Evolutionary conservation across 2,797 vertebrate genomes (phyloP).

Genomic region (Trachops cirrhosus): DNA sequence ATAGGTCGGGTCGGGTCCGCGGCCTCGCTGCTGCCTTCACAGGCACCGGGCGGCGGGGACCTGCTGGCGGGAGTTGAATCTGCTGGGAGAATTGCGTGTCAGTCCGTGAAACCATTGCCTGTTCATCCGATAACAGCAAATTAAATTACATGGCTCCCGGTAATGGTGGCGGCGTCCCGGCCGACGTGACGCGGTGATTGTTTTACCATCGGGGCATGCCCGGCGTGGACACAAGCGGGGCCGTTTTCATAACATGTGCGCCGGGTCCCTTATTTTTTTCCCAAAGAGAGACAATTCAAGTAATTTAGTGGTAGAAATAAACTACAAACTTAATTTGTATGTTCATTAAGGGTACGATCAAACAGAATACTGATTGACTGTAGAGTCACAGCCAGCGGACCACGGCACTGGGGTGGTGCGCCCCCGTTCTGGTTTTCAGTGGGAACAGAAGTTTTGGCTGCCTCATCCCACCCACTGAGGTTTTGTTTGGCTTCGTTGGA

Average conservation of each 20-base stretch:
- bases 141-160: constrained; percentile 46
- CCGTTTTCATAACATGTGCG: constrained; percentile 66
- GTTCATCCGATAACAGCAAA: constrained; percentile 22
- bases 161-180: constrained; percentile 6
- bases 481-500: constrained; percentile 70
- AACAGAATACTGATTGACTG: constrained; percentile 72
- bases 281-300: constrained; percentile 73
- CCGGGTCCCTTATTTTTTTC: constrained; percentile 27
- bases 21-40: fast-evolving
- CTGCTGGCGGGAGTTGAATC: background rate
- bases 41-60: fast-evolving
- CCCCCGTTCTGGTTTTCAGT: constrained; percentile 63
- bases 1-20: fast-evolving
- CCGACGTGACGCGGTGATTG: constrained; percentile 11
- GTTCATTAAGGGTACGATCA: constrained; percentile 80
- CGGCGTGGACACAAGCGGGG: constrained; percentile 8
- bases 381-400: constrained; percentile 75
- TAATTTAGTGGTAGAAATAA: constrained; percentile 76
- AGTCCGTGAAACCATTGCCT: constrained; percentile 39
- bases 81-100: background rate
- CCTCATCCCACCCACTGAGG: constrained; percentile 63
- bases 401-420: constrained; percentile 67
- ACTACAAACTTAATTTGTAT: constrained; percentile 78
- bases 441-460: constrained; percentile 64
- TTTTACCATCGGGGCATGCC: constrained; percentile 65